Evolutionary conservation across 2,113 vertebrate species (phyloP), one percentile per base, ranked within the genome.

Genomic region (Polypterus senegalus): DNA sequence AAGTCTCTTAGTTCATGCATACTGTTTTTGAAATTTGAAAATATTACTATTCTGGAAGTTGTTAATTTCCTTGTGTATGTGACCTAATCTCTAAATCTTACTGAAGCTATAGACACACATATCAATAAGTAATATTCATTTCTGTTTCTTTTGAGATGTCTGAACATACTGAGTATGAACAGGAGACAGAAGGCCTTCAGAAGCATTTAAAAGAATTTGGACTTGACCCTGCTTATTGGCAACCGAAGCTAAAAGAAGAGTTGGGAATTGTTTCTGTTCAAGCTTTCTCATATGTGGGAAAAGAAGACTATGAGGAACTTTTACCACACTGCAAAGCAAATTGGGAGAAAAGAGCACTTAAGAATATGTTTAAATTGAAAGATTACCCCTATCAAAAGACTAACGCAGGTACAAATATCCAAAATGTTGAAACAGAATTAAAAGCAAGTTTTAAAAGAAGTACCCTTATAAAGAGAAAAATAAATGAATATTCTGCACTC

Each of bases 251-350:
- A 5, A 51, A 48, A 0, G 10, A 77, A 60, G 2, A 66, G 0
- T n/a, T 78, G 5, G 70, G 49, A 46, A 54, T 79, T 10, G 55
- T 58, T n/a, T 64, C 60, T 58, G 4, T 0, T 2, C 60, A 72
- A 49, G 64, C 70, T 44, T 63, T 79, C 63, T 61, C 77, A 66
- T 4, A 77, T 1, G 4, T 77, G 9, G 5, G 54, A 0, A 47
- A 71, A 51, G 45, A 74, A 49, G 69, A 79, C 7, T 64, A 70
- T 5, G 61, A 71, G 3, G 67, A 58, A 43, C 11, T 83, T 60
- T 71, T 75, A 57, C 60, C 65, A 0, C 0, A 67, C 1, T 49
- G 5, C 4, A 46, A 0, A 6, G 1, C 73, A n/a, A 1, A 48
- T 0, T 78, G 68, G 74, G 76, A 77, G 57, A 51, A 9, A 45